These are phyloP conservation scores for Tylochromis polylepis DNA, from an alignment of 2,113 vertebrate species.

Conservation along the genomic window DNA sequence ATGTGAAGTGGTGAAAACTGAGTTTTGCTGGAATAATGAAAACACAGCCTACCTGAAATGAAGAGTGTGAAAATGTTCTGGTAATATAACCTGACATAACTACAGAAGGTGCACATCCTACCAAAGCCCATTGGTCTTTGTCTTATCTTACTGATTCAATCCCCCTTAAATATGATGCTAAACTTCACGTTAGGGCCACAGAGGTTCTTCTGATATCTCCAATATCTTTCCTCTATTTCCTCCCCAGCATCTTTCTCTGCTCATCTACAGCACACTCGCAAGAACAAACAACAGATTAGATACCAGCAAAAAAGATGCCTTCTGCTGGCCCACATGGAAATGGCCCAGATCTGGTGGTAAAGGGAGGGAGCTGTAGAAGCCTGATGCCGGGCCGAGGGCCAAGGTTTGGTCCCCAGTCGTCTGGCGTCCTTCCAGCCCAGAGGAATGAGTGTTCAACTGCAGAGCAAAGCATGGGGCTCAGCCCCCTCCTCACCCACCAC, in stretches of 20 bases:
- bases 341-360: slow-evolving; percentile 63
- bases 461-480: slow-evolving; percentile 34
- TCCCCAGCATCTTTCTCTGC: slow-evolving; percentile 38
- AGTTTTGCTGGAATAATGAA: neutral
- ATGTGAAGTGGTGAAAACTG: neutral
- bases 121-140: neutral
- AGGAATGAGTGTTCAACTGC: slow-evolving; percentile 58
- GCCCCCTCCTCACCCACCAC: slow-evolving; percentile 2
- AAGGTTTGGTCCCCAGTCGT: slow-evolving; percentile 59
- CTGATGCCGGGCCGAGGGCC: slow-evolving; percentile 58
- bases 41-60: neutral
- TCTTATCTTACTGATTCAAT: slow-evolving; percentile 30
- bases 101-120: neutral
- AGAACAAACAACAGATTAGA: slow-evolving; percentile 70
- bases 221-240: slow-evolving; percentile 35
- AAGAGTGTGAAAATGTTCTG: neutral
- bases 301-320: slow-evolving; percentile 48
- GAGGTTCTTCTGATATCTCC: slow-evolving; percentile 41
- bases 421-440: slow-evolving; percentile 68
- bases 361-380: slow-evolving; percentile 57
- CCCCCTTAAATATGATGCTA: slow-evolving; percentile 34
- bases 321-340: slow-evolving; percentile 69
- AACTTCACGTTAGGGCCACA: slow-evolving; percentile 40
- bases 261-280: slow-evolving; percentile 56
- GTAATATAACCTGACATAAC: neutral